phyloP scores from a whole-genome alignment of 2,888 invertebrate genomes.

The Dicyrtoma fusca region DNA sequence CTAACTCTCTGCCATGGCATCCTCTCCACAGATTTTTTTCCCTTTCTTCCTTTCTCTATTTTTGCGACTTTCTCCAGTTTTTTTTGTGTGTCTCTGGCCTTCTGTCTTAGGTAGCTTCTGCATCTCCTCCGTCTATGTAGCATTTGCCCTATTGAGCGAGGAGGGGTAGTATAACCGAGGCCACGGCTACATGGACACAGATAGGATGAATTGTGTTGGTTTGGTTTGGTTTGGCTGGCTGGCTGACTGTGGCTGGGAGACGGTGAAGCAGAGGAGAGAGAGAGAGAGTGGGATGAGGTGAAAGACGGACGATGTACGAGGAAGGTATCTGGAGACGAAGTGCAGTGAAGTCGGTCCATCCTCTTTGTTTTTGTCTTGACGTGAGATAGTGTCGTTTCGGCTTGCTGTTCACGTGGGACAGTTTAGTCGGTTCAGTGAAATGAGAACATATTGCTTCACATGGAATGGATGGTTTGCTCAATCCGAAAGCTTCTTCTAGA shows the following conservation, averaged over 20 bases:
- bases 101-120: neutral
- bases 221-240: slow-evolving; percentile 1
- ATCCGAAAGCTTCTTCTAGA: slow-evolving; percentile 36
- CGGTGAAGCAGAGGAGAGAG: slow-evolving; percentile 1
- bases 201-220: neutral
- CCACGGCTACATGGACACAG: no score
- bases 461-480: slow-evolving; percentile 48
- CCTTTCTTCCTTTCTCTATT: neutral
- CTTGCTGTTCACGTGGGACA: slow-evolving; percentile 56
- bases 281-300: slow-evolving; percentile 40
- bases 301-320: slow-evolving; percentile 34
- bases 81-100: neutral
- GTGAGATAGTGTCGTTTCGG: slow-evolving; percentile 44
- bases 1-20: slow-evolving; percentile 37
- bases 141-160: no score
- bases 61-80: neutral
- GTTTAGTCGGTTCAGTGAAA: slow-evolving; percentile 55
- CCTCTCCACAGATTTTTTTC: slow-evolving; percentile 31
- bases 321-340: slow-evolving; percentile 38
- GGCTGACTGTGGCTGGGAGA: neutral
- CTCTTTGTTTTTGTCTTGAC: slow-evolving; percentile 43
- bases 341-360: slow-evolving; percentile 17
- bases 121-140: no score
- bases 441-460: slow-evolving; percentile 56
- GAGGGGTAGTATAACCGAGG: no score